A percentile compares a stretch with the other conserved stretches of the same genome.
Conservation (phyloP, 2,113 vertebrate genomes). For the Percina caprodes region DNA sequence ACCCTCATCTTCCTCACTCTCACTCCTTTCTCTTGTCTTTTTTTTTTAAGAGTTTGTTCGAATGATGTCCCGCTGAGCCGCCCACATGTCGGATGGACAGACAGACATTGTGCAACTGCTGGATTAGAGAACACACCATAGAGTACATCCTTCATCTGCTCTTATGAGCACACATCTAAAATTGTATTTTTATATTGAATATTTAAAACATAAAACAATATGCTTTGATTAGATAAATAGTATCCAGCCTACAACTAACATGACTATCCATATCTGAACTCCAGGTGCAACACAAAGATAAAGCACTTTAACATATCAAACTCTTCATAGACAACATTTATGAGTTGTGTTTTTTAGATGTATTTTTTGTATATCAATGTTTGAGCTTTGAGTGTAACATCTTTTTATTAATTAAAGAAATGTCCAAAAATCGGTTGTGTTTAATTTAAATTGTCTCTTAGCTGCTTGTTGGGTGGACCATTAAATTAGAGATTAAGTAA, state of each 20-base stretch:
- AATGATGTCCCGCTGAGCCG: constrained; percentile 87
- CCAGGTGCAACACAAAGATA: constrained; percentile 15
- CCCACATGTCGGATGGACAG: constrained; percentile 14
- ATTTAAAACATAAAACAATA: constrained; percentile 7
- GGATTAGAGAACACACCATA: constrained; percentile 28
- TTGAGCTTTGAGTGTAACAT: constrained; percentile 51
- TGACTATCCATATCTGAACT: constrained; percentile 25
- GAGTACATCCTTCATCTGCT: constrained; percentile 42
- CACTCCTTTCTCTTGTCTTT: constrained; percentile 11
- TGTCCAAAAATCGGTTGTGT: background rate
- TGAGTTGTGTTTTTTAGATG: constrained; percentile 49
- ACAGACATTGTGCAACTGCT: constrained; percentile 33
- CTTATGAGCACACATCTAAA: constrained; percentile 13
- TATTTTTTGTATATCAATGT: constrained; percentile 69
- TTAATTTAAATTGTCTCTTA: background rate
- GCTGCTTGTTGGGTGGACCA: background rate
- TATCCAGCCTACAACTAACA: background rate
- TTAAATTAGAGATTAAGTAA: no score
- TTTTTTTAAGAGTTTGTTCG: constrained; percentile 83
- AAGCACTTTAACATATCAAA: constrained; percentile 58
- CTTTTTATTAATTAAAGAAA: constrained; percentile 52
- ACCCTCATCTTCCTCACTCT: background rate
- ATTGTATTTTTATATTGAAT: constrained; percentile 66
- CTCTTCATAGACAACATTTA: constrained; percentile 29
- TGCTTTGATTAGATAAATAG: constrained; percentile 4